Percentiles rank a stretch among this genome's conserved stretches.
Conservation (phyloP, 2,113 vertebrate genomes). For the Mesitornis unicolor region DNA sequence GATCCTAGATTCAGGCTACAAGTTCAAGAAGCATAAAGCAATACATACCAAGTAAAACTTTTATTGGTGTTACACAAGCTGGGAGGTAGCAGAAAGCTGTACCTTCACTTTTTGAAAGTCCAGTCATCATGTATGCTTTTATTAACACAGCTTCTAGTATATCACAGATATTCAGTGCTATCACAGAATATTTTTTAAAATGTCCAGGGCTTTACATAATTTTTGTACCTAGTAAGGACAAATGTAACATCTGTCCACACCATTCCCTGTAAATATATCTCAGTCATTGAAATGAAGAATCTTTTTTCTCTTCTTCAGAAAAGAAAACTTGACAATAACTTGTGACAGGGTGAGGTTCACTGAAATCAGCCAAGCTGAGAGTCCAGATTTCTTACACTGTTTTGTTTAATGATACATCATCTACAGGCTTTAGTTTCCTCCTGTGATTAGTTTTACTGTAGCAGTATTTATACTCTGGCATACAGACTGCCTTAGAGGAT, state of each 20-base stretch:
- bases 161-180: no score
- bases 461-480: slow-evolving; percentile 41
- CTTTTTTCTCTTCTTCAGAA: neutral
- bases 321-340: neutral
- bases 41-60: neutral
- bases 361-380: neutral
- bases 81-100: neutral
- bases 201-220: neutral
- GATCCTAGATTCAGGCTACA: neutral
- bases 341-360: neutral
- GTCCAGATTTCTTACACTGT: neutral
- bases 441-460: slow-evolving; percentile 34
- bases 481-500: slow-evolving; percentile 27
- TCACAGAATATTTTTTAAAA: neutral
- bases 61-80: neutral
- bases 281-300: neutral
- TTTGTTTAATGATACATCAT: slow-evolving; percentile 25
- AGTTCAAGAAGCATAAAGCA: neutral
- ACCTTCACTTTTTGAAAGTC: neutral
- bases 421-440: slow-evolving; percentile 23
- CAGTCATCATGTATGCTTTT: neutral
- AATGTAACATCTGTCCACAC: neutral
- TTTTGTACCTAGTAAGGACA: neutral
- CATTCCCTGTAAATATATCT: neutral
- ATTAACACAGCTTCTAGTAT: neutral